Conservation (phyloP, 2,888 invertebrate genomes). For the Criorhina ranunculi region DNA sequence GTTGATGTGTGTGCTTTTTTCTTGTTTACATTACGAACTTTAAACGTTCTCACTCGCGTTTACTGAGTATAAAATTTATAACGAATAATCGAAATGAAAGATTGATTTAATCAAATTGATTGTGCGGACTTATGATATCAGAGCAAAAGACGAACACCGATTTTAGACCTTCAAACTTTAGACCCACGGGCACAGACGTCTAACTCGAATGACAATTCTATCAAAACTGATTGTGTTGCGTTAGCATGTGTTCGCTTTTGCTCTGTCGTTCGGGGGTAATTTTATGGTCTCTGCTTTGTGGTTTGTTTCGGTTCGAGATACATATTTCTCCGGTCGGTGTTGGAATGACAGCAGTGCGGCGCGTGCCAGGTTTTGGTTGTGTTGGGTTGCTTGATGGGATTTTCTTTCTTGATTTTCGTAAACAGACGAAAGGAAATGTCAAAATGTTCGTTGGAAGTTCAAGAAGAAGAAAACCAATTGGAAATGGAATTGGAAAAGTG, state of each 20-base stretch:
- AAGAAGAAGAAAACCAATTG: neutral
- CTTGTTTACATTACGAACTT: slow-evolving; percentile 19
- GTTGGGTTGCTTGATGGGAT: neutral
- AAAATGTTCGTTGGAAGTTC: slow-evolving; percentile 9
- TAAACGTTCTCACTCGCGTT: neutral
- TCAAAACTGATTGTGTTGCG: slow-evolving; percentile 52
- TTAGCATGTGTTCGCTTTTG: slow-evolving; percentile 52
- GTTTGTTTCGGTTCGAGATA: slow-evolving; percentile 37
- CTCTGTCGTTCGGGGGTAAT: slow-evolving; percentile 64
- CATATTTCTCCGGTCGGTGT: neutral
- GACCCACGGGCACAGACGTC: slow-evolving; percentile 51
- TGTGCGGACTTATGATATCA: slow-evolving; percentile 33
- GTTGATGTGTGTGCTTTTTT: neutral
- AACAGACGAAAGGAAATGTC: slow-evolving; percentile 64
- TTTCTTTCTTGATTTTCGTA: slow-evolving; percentile 54
- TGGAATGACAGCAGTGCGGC: slow-evolving; percentile 31
- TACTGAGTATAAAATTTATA: slow-evolving; percentile 9
- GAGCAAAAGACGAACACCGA: slow-evolving; percentile 23
- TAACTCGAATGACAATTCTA: slow-evolving; percentile 52
- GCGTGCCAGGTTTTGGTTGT: slow-evolving; percentile 33
- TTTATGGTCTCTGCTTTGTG: slow-evolving; percentile 57
- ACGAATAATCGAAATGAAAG: neutral
- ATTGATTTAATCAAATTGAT: slow-evolving; percentile 27
- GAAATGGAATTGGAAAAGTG: neutral
- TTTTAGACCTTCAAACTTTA: slow-evolving; percentile 2